Percentiles rank a stretch among this genome's conserved stretches.
These are phyloP conservation scores for Meloidogyne chitwoodi DNA, from an alignment of 1,140 invertebrate species.

Conservation along the genomic window DNA sequence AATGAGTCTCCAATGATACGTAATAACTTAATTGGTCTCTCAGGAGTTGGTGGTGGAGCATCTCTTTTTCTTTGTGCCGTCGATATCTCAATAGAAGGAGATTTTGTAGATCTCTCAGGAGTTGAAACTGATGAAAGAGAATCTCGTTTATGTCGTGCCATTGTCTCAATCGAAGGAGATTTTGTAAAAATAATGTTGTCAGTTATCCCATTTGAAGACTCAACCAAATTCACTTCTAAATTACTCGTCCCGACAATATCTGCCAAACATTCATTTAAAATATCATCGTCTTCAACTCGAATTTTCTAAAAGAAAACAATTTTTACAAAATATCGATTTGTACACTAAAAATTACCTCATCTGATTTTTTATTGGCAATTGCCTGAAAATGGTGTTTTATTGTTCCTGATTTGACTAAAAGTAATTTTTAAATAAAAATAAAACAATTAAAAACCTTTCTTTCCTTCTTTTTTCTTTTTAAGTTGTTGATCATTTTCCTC, in stretches of 20 bases:
- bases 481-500: slow-evolving; percentile 1
- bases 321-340: neutral
- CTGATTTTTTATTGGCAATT: slow-evolving; percentile 16
- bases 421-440: slow-evolving; percentile 12
- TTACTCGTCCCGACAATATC: slow-evolving; percentile 5
- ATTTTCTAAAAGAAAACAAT: slow-evolving; percentile 17
- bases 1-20: slow-evolving; percentile 11
- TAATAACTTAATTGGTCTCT: neutral
- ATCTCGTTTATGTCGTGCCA: no score
- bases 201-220: no score
- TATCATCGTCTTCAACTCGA: slow-evolving; percentile 29
- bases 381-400: slow-evolving; percentile 29
- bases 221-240: no score
- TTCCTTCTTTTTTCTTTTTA: slow-evolving; percentile 23
- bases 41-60: neutral
- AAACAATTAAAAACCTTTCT: slow-evolving; percentile 3
- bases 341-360: slow-evolving; percentile 22
- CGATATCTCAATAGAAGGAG: neutral
- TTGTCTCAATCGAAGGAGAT: neutral
- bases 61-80: neutral
- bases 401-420: slow-evolving; percentile 28
- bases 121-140: neutral
- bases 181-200: neutral
- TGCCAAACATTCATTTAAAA: slow-evolving; percentile 36
- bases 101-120: slow-evolving; percentile 1